Percentiles rank a stretch among this genome's conserved stretches.
phyloP scores from a whole-genome alignment of 1,140 invertebrate species.

The Teleogryllus occipitalis region DNA sequence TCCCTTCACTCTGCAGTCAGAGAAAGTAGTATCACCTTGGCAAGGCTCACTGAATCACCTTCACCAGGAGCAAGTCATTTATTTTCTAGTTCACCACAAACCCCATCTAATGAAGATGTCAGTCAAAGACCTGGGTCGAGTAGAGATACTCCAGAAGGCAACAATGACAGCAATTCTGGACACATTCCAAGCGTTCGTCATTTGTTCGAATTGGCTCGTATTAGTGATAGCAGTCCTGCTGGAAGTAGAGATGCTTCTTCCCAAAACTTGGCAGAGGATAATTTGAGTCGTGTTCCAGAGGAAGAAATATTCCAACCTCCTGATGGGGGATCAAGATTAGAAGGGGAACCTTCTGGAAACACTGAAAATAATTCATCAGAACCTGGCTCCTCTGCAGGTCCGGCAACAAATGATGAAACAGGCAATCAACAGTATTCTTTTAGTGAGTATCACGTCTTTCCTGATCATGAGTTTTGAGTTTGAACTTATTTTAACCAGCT shows the following conservation, averaged over 20 bases:
- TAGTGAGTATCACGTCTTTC: background rate
- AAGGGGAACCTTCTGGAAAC: background rate
- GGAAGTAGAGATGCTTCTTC: background rate
- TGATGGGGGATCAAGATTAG: background rate
- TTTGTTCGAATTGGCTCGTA: conserved; percentile 7
- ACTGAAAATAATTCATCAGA: background rate
- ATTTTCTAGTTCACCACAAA: background rate
- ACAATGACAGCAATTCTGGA: background rate
- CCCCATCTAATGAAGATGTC: background rate
- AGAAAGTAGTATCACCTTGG: conserved; percentile 22
- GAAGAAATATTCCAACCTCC: background rate
- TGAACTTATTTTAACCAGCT: no score
- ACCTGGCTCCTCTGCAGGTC: background rate
- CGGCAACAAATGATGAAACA: background rate
- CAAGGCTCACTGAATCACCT: background rate
- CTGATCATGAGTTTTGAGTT: no score
- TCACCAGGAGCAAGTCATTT: background rate
- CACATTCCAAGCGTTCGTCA: conserved; percentile 12
- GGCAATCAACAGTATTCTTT: background rate
- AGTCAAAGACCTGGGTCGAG: background rate
- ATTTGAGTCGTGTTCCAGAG: no score
- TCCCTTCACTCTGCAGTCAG: conserved; percentile 41
- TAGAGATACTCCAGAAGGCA: background rate
- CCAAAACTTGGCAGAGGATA: no score
- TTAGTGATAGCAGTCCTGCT: conserved; percentile 3